Evolutionary conservation across 2,113 vertebrate genomes (phyloP).

Genomic region (Hemicordylus capensis): DNA sequence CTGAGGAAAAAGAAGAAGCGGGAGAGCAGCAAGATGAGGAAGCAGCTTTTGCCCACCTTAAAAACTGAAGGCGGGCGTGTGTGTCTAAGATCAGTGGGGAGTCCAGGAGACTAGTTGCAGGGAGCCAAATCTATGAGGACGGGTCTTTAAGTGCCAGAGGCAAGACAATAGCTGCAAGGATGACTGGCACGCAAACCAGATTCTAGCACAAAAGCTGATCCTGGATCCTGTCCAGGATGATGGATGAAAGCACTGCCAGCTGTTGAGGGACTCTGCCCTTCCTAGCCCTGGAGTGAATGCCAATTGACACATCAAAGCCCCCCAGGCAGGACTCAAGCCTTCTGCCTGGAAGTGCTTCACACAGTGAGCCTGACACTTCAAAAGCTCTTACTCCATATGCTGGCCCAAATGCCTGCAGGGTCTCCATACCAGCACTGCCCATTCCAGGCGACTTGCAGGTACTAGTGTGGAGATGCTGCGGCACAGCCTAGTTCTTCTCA

Average conservation of each 20-base stretch:
- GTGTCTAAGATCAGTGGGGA: background rate
- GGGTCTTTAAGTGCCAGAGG: background rate
- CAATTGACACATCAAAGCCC: background rate
- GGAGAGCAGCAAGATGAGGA: conserved; percentile 52
- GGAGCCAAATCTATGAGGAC: background rate
- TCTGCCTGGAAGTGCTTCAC: background rate
- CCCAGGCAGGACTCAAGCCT: background rate
- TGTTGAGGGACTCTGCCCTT: background rate
- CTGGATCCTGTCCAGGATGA: background rate
- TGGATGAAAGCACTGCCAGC: background rate
- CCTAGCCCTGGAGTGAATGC: background rate
- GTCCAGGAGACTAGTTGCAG: background rate
- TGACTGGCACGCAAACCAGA: background rate
- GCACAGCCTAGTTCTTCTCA: background rate
- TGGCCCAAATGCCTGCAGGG: background rate
- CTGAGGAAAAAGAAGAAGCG: conserved; percentile 64
- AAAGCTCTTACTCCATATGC: background rate
- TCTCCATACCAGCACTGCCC: background rate
- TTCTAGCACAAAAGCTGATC: background rate
- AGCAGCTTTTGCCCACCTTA: background rate
- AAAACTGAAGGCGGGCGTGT: background rate
- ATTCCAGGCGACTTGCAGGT: background rate
- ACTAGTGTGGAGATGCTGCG: background rate
- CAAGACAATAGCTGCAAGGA: background rate
- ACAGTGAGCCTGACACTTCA: background rate